Base-by-base conservation (phyloP, 2,888 invertebrate genomes). In the Cephus nigrinus region DNA sequence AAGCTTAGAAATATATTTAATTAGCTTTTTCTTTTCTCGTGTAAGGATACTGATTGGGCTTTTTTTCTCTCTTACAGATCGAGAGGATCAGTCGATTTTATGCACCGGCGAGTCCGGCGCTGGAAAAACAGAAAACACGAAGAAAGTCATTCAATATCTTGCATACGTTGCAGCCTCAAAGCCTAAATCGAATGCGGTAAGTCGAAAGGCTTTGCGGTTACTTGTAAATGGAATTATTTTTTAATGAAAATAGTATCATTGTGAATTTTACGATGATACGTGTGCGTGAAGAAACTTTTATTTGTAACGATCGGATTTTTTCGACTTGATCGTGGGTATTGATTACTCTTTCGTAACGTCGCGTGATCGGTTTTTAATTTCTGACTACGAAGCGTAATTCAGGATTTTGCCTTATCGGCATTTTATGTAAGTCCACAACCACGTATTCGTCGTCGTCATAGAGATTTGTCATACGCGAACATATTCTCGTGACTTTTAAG, bases 41-140 rank as follows among this genome's bases (percentile, higher is more conserved):
- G 11, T 34, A 30, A 71, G 71, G 33, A 71, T 71, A 55, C 55
- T 23, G 55, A 76, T 81, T 84, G 81, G 83, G 83, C 77, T 79
- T 83, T 84, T 84, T 81, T 79, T 83, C 84, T 84, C 82, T 82
- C 82, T 88, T 95, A 81, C 92, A 99, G 99, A 99, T 93, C 96
- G 99, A 80, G 99, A 99, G 93, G 99, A 99, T 93, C 99, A 99
- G 93, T 98, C 99, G 75, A 99, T 99, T 91, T 94, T 99, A 84
- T 99, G 99, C 94, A 99, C 99, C 88, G 99, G 99, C 88, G 99
- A 99, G 93, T 99, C 99, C n/a, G 99, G 99, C 86, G 99, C 99
- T 86, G 99, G 99, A 85, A 99, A 99, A 94, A 99, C 99, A 75
- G 99, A 99, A 92, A 99, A 99, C 93, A 99, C 99, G 80, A 99